Evolutionary conservation across 2,888 invertebrate genomes (phyloP).

Genomic region (Sesamia inferens): DNA sequence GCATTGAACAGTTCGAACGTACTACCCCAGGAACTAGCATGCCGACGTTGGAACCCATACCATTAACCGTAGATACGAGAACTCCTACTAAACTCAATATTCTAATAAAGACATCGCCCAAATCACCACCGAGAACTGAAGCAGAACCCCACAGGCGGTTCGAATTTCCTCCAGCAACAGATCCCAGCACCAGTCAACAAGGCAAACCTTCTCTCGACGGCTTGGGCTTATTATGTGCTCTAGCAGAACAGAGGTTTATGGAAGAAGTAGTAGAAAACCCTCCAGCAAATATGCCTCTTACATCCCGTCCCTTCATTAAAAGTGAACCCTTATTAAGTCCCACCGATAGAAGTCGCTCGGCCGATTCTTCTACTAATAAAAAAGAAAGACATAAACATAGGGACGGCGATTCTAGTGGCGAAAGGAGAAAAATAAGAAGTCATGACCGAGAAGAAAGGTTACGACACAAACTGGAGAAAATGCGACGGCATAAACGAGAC

Average conservation of each 20-base stretch:
- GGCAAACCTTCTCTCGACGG: constrained; percentile 90
- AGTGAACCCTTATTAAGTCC: constrained; percentile 82
- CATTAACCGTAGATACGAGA: constrained; percentile 84
- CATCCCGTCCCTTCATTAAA: constrained; percentile 82
- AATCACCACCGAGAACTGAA: constrained; percentile 82
- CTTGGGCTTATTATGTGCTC: constrained; percentile 94
- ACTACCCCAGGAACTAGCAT: constrained; percentile 81
- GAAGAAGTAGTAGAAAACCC: constrained; percentile 91
- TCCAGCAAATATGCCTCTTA: constrained; percentile 65
- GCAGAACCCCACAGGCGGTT: constrained; percentile 81
- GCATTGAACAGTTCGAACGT: constrained; percentile 94
- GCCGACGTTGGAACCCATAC: constrained; percentile 77
- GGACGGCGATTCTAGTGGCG: constrained; percentile 83
- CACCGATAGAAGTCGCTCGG: constrained; percentile 72
- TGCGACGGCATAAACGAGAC: constrained; percentile 84
- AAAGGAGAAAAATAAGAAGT: constrained; percentile 81
- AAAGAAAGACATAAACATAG: constrained; percentile 83
- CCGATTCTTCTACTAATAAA: constrained; percentile 70
- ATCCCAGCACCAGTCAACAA: constrained; percentile 75
- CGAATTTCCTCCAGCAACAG: constrained; percentile 79
- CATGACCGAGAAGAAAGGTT: constrained; percentile 83
- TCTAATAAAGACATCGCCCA: constrained; percentile 85
- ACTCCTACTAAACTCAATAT: constrained; percentile 82
- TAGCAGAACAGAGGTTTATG: constrained; percentile 95
- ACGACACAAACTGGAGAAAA: constrained; percentile 85